Evolutionary conservation across 2,888 invertebrate genomes (phyloP).

Genomic region (Drosophila melanosoma): DNA sequence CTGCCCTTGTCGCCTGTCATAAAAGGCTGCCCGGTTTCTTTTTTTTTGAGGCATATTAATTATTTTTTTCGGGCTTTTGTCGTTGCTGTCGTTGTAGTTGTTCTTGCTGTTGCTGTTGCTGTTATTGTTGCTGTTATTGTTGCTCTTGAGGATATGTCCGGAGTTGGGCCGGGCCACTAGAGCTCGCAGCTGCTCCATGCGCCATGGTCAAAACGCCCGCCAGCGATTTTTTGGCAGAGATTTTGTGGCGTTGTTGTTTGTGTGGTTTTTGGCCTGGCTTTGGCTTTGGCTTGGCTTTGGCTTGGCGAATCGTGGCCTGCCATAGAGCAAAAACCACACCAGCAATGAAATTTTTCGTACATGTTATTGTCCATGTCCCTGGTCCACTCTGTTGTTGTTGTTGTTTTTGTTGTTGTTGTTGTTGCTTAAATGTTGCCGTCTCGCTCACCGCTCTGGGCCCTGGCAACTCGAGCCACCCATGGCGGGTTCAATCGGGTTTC

Average conservation of each 20-base stretch:
- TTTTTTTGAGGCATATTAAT: conserved; percentile 83
- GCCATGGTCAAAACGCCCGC: conserved; percentile 72
- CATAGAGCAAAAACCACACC: conserved; percentile 70
- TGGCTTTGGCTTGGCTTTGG: conserved; percentile 26
- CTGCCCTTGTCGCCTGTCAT: conserved; percentile 81
- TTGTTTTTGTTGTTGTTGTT: conserved; percentile 29
- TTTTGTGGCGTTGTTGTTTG: conserved; percentile 53
- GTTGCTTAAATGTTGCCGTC: conserved; percentile 54
- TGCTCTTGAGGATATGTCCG: conserved; percentile 71
- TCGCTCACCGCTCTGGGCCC: conserved; percentile 52
- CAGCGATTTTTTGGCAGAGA: conserved; percentile 77
- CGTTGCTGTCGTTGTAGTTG: conserved; percentile 59
- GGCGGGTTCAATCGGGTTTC: conserved; percentile 79
- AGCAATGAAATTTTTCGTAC: conserved; percentile 80
- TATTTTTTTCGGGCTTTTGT: conserved; percentile 76
- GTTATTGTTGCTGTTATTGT: conserved; percentile 36
- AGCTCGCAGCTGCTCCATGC: conserved; percentile 63
- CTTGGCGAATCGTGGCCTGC: conserved; percentile 65
- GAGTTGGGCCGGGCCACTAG: conserved; percentile 55
- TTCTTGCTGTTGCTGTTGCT: conserved; percentile 13
- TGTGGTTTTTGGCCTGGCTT: conserved; percentile 23
- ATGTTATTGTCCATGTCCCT: conserved; percentile 76
- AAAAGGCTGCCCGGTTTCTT: conserved; percentile 69
- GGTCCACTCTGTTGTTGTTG: conserved; percentile 36
- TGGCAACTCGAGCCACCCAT: conserved; percentile 72